Base-by-base conservation (phyloP, 2,888 invertebrate species). In the Agrochola lychnidis region DNA sequence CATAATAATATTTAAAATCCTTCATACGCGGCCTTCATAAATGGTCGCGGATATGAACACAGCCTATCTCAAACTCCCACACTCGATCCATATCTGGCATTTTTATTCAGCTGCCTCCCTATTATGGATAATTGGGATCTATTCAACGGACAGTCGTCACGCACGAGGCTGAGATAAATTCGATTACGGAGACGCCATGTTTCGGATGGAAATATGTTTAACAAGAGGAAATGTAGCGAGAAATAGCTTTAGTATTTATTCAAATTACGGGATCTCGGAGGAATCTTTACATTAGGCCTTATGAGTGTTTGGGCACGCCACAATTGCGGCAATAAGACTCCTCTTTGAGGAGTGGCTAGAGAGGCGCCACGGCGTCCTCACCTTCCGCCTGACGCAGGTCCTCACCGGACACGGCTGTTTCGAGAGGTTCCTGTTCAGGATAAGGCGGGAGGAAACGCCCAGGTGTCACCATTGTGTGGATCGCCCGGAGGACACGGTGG, bases 81-180 rank as follows among this genome's bases (percentile, higher is more conserved):
- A 63, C 45, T 36, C n/a, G 45, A 61, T 75, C 51, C 67, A 61
- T n/a, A 56, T 67, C 30, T 53, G 42, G 61, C 42, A 72, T 84
- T 71, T 80, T 81, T 69, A 48, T 81, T 69, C 56, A 36, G 36
- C 25, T 69, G 56, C 16, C 53, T n/a, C 16, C 40, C 45, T 70
- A 25, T 73, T 62, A 72, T 51, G 40, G 45, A 57, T 68, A 77
- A 83, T 81, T 81, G 74, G 77, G 19, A 70, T 81, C 71, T 67
- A 30, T 69, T 75, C 40, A 63, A 70, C 57, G n/a, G 70, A 14
- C 61, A 57, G 42, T 36, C 36, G 19, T 40, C 69, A 45, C 45
- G 62, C 45, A 25, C 7, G 1, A 22, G 36, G 30, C 48, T 16
- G 61, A 62, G n/a, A 76, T 53, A 62, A 59, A 70, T 73, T 70